These are phyloP conservation scores for Caenorhabditis wallacei DNA, from an alignment of 2,888 invertebrate species.

Conservation along the genomic window DNA sequence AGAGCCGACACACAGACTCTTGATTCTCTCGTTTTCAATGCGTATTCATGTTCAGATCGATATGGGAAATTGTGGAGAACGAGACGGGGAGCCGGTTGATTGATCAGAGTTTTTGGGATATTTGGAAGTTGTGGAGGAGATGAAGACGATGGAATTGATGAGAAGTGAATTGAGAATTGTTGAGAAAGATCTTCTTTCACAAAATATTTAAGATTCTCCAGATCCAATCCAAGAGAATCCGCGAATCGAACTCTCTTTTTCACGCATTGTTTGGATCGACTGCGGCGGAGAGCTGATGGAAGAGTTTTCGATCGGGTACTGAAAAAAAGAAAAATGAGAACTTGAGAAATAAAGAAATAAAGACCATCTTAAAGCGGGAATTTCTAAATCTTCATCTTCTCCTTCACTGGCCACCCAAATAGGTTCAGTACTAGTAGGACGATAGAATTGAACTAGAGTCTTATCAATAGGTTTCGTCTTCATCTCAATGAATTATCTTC, in stretches of 20 bases:
- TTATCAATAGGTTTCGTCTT: slow-evolving; percentile 39
- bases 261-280: slow-evolving; percentile 62
- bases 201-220: slow-evolving; percentile 68
- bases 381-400: slow-evolving; percentile 13
- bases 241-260: slow-evolving; percentile 72
- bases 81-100: slow-evolving; percentile 60
- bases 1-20: slow-evolving; percentile 67
- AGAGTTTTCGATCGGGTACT: slow-evolving; percentile 65
- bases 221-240: slow-evolving; percentile 69
- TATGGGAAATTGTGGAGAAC: slow-evolving; percentile 66
- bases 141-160: slow-evolving; percentile 30
- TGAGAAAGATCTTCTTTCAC: slow-evolving; percentile 57
- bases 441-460: slow-evolving; percentile 50
- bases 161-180: slow-evolving; percentile 45
- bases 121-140: slow-evolving; percentile 17
- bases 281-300: slow-evolving; percentile 66
- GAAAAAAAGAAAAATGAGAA: slow-evolving; percentile 23
- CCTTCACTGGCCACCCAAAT: slow-evolving; percentile 41
- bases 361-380: slow-evolving; percentile 30
- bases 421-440: slow-evolving; percentile 34
- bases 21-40: slow-evolving; percentile 40
- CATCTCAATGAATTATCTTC: slow-evolving; percentile 24
- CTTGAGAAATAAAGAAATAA: neutral
- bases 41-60: slow-evolving; percentile 67
- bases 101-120: slow-evolving; percentile 36